Evolutionary conservation across 30 jellyfish, hydroid and myxozoan species (phyloP), one percentile per base, ranked within the genome.

Genomic region (Pelagia noctiluca): DNA sequence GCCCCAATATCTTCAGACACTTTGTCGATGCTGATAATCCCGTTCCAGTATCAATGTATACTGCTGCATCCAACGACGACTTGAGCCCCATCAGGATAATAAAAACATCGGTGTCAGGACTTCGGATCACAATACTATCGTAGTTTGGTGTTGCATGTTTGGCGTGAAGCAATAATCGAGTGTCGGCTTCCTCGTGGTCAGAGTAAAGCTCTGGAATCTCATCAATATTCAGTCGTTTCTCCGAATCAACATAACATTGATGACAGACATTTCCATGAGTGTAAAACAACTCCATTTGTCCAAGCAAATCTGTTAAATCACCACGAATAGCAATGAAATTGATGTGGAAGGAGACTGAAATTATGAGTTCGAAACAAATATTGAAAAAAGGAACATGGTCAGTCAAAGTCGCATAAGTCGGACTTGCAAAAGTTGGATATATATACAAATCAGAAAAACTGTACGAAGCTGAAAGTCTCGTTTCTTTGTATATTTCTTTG

Each of bases 251-350:
- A 61, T 61, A 61, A 61, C 23, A 61, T 61, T 29, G 75, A 61
- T 61, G 75, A 5, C 75, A 21, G 75, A 37, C 75, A 61, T 61
- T 61, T 37, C 75, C 36, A 37, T 61, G 75, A 0, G 75, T 66
- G 79, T 0, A 66, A 66, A 12, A 66, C 54, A 66, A 29, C 54
- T 66, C 54, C n/a, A 2, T 66, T 66, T 66, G 79, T 66, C 79
- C 79, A 66, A 66, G 79, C 10, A 66, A 32, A 52, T 66, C 79
- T 24, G 79, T 32, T 32, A 66, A 5, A 24, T 66, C 54, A 26
- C 10, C 79, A 66, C 79, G 79, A 32, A 32, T 66, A 25, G 79
- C 79, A 66, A 66, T 26, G 79, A 66, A 66, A 66, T 66, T 52
- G 79, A 52, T 66, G 54, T 32, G 54, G 54, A 66, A 0, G 62